Evolutionary conservation across 23 tunicate genomes (phyloP).

Genomic region (Phallusia fumigata): DNA sequence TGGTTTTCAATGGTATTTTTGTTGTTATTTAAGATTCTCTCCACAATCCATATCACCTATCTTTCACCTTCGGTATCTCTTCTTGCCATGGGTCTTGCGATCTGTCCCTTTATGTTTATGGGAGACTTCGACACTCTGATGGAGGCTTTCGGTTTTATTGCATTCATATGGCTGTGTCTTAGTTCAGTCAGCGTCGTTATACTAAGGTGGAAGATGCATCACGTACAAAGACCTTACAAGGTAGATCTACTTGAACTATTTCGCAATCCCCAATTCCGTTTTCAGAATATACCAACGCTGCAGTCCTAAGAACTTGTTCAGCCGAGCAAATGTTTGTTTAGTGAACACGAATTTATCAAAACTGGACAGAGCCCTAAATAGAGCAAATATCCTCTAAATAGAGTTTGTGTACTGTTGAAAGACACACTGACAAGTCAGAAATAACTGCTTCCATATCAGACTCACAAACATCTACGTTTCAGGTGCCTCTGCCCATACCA

Average conservation of each 20-base stretch:
- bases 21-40: background rate
- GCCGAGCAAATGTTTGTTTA: too few relatives aligned
- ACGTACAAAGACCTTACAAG: constrained; percentile 51
- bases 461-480: too few relatives aligned
- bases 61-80: constrained; percentile 39
- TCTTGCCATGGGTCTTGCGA: background rate
- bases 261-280: too few relatives aligned
- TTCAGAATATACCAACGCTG: too few relatives aligned
- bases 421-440: too few relatives aligned
- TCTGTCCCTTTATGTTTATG: background rate
- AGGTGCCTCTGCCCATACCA: constrained; percentile 26
- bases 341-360: too few relatives aligned
- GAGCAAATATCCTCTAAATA: too few relatives aligned
- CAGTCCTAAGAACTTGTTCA: too few relatives aligned
- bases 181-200: constrained; percentile 43
- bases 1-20: too few relatives aligned
- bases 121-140: constrained; percentile 56
- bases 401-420: too few relatives aligned
- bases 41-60: constrained; percentile 39
- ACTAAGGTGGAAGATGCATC: constrained; percentile 40
- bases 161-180: constrained; percentile 27
- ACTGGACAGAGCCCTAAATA: too few relatives aligned
- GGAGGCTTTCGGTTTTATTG: constrained; percentile 25
- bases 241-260: background rate
- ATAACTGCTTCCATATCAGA: too few relatives aligned